A percentile compares a stretch with the other conserved stretches of the same genome.
Conservation (phyloP, 2,797 vertebrate species). For the Balearica regulorum region DNA sequence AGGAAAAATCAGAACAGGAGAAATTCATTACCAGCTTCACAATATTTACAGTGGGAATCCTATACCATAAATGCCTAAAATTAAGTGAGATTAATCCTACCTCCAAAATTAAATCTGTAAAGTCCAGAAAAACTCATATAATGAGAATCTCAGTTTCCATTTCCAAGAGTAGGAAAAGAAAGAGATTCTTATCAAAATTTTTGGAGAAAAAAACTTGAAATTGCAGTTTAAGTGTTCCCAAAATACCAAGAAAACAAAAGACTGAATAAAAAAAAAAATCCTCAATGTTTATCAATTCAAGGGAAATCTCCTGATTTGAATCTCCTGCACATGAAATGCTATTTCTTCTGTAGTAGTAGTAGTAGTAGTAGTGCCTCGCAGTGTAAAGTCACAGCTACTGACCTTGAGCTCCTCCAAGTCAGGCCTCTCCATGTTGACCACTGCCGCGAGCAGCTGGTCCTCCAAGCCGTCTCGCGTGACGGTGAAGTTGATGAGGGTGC, state of each 20-base stretch:
- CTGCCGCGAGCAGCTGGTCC: constrained; percentile 90
- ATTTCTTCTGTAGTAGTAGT: background rate
- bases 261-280: background rate
- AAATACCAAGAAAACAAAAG: background rate
- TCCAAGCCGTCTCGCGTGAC: constrained; percentile 90
- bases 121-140: background rate
- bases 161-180: background rate
- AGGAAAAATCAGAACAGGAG: background rate
- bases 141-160: background rate
- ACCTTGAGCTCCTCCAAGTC: constrained; percentile 95
- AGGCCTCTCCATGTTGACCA: constrained; percentile 91
- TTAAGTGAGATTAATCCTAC: background rate
- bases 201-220: background rate
- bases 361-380: background rate
- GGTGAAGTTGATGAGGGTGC: constrained; percentile 94
- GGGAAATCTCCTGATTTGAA: background rate
- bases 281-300: background rate
- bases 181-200: background rate
- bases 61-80: background rate
- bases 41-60: background rate
- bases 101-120: background rate
- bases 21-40: background rate
- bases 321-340: background rate
- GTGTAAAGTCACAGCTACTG: background rate
- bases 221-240: background rate